Base-by-base conservation (phyloP, 2,888 invertebrate genomes). In the Alloscopus bannaensis region DNA sequence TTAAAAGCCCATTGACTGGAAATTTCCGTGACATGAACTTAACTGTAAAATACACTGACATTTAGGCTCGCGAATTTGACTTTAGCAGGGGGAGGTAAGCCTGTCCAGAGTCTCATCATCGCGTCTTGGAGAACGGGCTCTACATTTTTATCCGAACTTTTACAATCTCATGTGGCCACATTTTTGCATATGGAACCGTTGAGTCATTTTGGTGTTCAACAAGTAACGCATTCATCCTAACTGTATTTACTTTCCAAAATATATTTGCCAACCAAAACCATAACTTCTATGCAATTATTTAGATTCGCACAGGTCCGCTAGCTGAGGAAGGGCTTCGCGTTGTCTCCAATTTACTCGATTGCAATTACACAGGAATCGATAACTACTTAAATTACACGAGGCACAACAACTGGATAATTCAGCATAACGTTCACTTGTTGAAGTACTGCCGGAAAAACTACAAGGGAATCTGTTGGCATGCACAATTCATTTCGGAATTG, bases 81-180 rank as follows among this genome's bases (percentile, higher is more conserved):
- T 0, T 89, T 93, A 85, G 93, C 93, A 85, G 90, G 91, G 47
- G 92, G 91, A 50, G 95, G 95, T 16, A 90, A 89, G 75, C 95
- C 95, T 3, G 87, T 94, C 75, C 90, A 93, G 83, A 95, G 93
- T 88, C 88, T 96, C 59, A 92, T 96, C 84, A 89, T 95, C 80
- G 94, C 95, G n/a, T 95, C 95, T 16, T 96, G 96, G 95, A 91
- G 96, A 85, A 95, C 95, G 3, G 96, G 96, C 4, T 95, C 96
- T 22, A 96, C 96, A 40, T 96, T 96, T 88, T 90, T 96, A 66
- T 96, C 95, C 69, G 95, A 95, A 87, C 91, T 95, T 52, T 88
- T 96, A 59, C 94, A 94, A 88, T 91, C 95, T 28, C 92, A 95
- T 88, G 95, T 96, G 20, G 95, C 93, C 31, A 96, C 94, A 88